Evolutionary conservation across 2,888 invertebrate species (phyloP).

Genomic region (Drosophila mimetica): DNA sequence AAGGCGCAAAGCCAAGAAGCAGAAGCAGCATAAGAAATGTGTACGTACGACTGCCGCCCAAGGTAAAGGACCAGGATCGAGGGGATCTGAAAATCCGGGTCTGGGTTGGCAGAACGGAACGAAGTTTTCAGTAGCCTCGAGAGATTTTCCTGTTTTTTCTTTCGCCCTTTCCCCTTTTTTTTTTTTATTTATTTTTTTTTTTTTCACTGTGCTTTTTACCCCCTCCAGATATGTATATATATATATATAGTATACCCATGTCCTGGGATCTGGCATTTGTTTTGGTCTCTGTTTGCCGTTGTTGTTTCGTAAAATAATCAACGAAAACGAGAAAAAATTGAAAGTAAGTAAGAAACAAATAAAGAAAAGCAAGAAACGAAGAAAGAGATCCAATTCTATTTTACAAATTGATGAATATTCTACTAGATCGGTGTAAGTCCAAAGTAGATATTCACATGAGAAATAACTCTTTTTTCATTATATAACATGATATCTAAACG

Average conservation of each 20-base stretch:
- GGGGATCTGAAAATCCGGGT: background rate
- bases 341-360: slow-evolving; percentile 46
- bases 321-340: slow-evolving; percentile 63
- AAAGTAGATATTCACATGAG: too few relatives aligned
- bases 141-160: slow-evolving; percentile 63
- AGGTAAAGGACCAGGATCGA: slow-evolving; percentile 38
- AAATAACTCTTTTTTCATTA: too few relatives aligned
- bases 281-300: slow-evolving; percentile 45
- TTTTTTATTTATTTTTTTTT: background rate
- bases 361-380: slow-evolving; percentile 34
- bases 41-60: slow-evolving; percentile 59
- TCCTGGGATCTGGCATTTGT: slow-evolving; percentile 39
- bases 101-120: slow-evolving; percentile 37
- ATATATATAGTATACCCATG: too few relatives aligned
- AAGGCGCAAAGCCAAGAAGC: slow-evolving; percentile 72
- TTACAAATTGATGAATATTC: background rate
- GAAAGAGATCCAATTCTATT: slow-evolving; percentile 17
- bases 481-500: too few relatives aligned
- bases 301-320: slow-evolving; percentile 74
- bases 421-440: too few relatives aligned
- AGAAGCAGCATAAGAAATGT: slow-evolving; percentile 75
- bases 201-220: slow-evolving; percentile 45
- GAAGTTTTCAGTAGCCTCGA: slow-evolving; percentile 77
- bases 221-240: background rate
- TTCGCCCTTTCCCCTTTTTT: slow-evolving; percentile 14